Percentiles rank a stretch among this genome's conserved stretches.
Conservation (phyloP, 2,797 vertebrate genomes). For the Sebastiscus tertius region DNA sequence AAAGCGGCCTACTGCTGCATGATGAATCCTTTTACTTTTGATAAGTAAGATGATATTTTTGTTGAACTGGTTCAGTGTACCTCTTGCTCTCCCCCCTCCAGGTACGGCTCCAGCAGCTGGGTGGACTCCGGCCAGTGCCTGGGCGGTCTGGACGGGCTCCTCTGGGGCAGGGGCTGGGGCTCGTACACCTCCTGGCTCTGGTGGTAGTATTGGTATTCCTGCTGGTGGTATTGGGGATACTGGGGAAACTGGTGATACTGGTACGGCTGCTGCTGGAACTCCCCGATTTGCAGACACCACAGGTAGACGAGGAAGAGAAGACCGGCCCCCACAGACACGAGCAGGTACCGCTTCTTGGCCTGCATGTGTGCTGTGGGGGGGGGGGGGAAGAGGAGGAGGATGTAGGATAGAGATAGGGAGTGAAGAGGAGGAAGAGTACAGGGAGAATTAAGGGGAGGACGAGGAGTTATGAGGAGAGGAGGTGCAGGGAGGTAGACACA, state of each 20-base stretch:
- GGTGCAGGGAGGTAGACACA: conserved; percentile 39
- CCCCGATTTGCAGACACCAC: conserved; percentile 84
- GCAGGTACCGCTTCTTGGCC: conserved; percentile 90
- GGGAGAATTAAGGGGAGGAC: background rate
- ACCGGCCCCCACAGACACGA: conserved; percentile 87
- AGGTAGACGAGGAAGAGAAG: conserved; percentile 86
- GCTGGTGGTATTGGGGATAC: conserved; percentile 68
- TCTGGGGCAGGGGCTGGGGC: conserved; percentile 66
- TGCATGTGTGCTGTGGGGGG: conserved; percentile 87
- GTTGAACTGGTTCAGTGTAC: conserved; percentile 26
- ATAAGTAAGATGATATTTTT: background rate
- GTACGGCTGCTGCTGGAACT: conserved; percentile 77
- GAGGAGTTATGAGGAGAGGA: conserved; percentile 31
- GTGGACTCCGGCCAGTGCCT: conserved; percentile 73
- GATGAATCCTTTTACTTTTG: background rate
- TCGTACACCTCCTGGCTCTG: conserved; percentile 62
- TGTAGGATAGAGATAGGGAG: conserved; percentile 28
- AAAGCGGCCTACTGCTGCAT: background rate
- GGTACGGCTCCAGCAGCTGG: conserved; percentile 77
- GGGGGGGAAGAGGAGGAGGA: conserved; percentile 48
- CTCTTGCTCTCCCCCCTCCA: conserved; percentile 85
- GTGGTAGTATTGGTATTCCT: conserved; percentile 56
- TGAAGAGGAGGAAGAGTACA: background rate
- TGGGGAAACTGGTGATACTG: conserved; percentile 69
- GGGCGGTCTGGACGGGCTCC: conserved; percentile 61